Evolutionary conservation across 2,888 invertebrate species (phyloP).

Genomic region (Drosophila nr. medialis): DNA sequence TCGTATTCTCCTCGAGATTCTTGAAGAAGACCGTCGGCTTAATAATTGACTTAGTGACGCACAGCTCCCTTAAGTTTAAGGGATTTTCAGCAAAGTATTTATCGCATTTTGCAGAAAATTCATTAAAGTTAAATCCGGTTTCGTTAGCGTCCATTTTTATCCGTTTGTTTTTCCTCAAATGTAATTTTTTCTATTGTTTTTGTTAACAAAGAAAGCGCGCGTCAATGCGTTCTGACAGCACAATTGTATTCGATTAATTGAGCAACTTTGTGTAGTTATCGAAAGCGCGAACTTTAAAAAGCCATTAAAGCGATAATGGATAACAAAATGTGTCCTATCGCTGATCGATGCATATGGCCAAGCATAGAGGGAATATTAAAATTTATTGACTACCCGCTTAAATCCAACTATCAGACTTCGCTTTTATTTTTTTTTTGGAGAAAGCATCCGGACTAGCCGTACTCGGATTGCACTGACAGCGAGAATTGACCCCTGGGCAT

Average conservation of each 20-base stretch:
- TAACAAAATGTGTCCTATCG: neutral
- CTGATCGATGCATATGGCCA: neutral
- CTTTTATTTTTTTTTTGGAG: neutral
- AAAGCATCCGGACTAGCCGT: conserved; percentile 87
- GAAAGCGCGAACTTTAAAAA: neutral
- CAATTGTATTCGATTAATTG: conserved; percentile 4
- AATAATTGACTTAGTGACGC: conserved; percentile 69
- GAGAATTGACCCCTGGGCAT: conserved; percentile 93
- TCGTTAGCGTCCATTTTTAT: conserved; percentile 29
- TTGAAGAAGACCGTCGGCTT: conserved; percentile 66
- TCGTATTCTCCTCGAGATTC: conserved; percentile 61
- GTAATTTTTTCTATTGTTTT: neutral
- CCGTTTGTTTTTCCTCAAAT: conserved; percentile 13
- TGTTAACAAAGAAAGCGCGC: conserved; percentile 15
- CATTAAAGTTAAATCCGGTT: conserved; percentile 36
- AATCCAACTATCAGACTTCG: conserved; percentile 19
- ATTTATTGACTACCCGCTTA: conserved; percentile 22
- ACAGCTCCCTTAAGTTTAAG: conserved; percentile 61
- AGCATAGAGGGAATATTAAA: conserved; percentile 3
- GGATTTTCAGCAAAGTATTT: conserved; percentile 52
- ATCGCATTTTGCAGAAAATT: conserved; percentile 49
- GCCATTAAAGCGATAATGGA: no score
- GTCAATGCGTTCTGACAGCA: neutral
- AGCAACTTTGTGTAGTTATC: conserved; percentile 6
- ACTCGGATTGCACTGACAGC: conserved; percentile 95